Conservation (phyloP, 2,888 invertebrate genomes). For the Tridacna crocea region DNA sequence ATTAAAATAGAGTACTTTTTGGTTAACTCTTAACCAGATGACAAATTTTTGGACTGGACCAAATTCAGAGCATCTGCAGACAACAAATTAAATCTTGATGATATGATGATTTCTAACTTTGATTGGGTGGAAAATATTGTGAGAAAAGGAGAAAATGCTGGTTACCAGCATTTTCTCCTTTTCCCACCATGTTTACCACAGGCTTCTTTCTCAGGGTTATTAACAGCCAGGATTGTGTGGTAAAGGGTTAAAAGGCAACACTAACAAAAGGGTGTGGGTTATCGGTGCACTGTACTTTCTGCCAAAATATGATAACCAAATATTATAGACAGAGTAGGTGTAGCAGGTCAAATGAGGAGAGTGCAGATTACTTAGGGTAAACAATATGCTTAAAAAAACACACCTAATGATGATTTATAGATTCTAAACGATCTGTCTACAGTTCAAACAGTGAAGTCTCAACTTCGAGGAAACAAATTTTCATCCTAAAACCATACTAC, state of each 20-base stretch:
- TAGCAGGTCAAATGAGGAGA: neutral
- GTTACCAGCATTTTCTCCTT: neutral
- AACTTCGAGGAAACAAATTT: constrained; percentile 11
- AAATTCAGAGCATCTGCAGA: no score
- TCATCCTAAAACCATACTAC: constrained; percentile 8
- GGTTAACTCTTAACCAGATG: no score
- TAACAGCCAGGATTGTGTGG: neutral
- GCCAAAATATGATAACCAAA: neutral
- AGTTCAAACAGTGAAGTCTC: constrained; percentile 13
- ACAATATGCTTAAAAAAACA: constrained; percentile 1
- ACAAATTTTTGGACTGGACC: no score
- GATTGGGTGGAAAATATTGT: no score
- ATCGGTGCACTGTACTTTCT: neutral
- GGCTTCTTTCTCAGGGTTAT: neutral
- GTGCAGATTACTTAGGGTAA: neutral
- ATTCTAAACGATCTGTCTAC: constrained; percentile 1
- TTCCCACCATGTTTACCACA: neutral
- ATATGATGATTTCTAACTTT: no score
- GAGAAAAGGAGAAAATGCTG: neutral
- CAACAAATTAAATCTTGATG: no score
- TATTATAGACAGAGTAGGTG: no score
- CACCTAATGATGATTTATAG: constrained; percentile 23
- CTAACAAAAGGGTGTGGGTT: neutral
- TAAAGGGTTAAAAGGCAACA: neutral
- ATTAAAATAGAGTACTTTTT: no score